Evolutionary conservation across 2,113 vertebrate species (phyloP), one percentile per base, ranked within the genome.

Genomic region (Arothron firmamentum): DNA sequence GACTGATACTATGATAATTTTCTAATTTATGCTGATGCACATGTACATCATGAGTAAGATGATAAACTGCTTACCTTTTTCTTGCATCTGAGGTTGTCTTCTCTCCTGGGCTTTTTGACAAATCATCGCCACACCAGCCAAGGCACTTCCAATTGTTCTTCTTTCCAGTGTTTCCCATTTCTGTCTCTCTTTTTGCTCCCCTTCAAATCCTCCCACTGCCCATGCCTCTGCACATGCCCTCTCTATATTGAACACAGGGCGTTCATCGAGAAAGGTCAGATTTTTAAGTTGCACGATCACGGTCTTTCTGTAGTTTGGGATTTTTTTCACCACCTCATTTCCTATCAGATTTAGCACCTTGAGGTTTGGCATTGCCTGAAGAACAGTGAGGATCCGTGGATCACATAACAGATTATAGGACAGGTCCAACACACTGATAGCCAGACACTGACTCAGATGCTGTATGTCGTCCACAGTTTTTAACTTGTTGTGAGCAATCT

Each of bases 161-260:
- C 79, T 91, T 56, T 98, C 96, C 57, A 73, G 83, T 12, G 82
- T 87, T 56, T 94, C 91, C 97, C 97, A 99, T 45, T 79, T 79
- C 70, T 88, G 79, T 59, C 90, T 90, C 80, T 96, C 95, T 60
- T 74, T 86, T n/a, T 81, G 88, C 80, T 98, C 97, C 0, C 83
- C 93, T 4, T 91, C 89, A 4, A 79, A 65, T 1, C 97, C 97
- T 3, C 93, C 94, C 49, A n/a, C 52, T 3, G 89, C 91, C 97
- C 97, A 99, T 0, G 95, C 96, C 88, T 98, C 95, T 11, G 95
- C 93, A 86, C 95, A 98, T 0, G 96, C 96, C 85, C 96, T 93
- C 16, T 99, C 96, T 84, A 91, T 96, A 59, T 95, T 94, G 74
- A 97, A 98, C 45, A 99, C 92, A 0, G 97, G 96, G 23, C 93